Evolutionary conservation across 2,797 vertebrate species (phyloP), one percentile per base, ranked within the genome.

Genomic region (Acanthurus leucopareius): DNA sequence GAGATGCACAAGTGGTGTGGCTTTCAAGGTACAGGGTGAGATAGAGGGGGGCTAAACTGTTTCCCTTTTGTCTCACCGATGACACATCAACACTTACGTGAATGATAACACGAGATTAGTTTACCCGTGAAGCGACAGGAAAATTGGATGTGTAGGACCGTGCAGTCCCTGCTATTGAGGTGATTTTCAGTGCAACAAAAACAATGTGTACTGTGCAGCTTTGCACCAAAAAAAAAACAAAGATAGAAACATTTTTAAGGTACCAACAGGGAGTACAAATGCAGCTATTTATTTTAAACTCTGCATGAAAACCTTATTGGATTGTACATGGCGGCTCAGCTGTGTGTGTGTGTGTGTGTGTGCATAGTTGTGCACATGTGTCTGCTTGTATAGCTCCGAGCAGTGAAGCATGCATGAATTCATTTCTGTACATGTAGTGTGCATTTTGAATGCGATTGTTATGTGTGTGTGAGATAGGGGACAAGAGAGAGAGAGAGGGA

Each of bases 1-100:
- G 61, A 75, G 79, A 88, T 83, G 74, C 64, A 79, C 70, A 59
- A 77, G 70, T 60, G 70, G 77, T 78, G 82, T 77, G 77, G 86
- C 85, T 88, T 89, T 90, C 86, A 91, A 92, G 82, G 91, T 90
- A 90, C 72, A 69, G 61, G 70, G 71, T 77, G 83, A 84, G 69
- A 80, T 49, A 79, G 76, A 75, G 25, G 25, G 72, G 71, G 69
- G 73, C 68, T 82, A 73, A 84, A 90, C 73, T 74, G 73, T 83
- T 73, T 62, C 53, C 47, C 67, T 72, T 89, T 86, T 90, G 84
- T 88, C 68, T 79, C 66, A 57, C 42, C 40, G 65, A 81, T 73
- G 86, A 82, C 79, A 78, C 82, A 75, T 88, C 64, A 32, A 87
- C 76, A 88, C 59, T 83, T 69, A 69, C 73, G 62, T 65, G 77